Evolutionary conservation across 2,888 invertebrate genomes (phyloP).

Genomic region (Drosophila formosana): DNA sequence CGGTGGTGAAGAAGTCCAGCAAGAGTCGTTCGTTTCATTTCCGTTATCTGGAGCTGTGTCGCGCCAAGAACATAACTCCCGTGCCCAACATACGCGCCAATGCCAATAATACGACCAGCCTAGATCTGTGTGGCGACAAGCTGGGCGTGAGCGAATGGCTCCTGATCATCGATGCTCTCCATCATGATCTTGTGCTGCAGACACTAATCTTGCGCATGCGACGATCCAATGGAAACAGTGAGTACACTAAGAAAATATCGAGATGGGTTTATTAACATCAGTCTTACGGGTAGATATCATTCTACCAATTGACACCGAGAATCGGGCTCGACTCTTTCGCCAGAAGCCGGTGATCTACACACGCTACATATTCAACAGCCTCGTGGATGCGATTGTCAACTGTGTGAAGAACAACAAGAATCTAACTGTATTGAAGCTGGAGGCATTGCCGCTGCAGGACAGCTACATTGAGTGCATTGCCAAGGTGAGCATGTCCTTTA

Average conservation of each 20-base stretch:
- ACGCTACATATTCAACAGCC: conserved; percentile 89
- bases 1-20: conserved; percentile 77
- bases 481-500: conserved; percentile 84
- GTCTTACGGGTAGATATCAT: conserved; percentile 45
- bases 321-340: conserved; percentile 88
- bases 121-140: conserved; percentile 91
- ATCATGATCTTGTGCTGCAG: conserved; percentile 90
- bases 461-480: conserved; percentile 88
- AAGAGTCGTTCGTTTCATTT: conserved; percentile 84
- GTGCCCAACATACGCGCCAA: conserved; percentile 81
- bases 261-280: too few species aligned
- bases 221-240: conserved; percentile 80
- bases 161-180: conserved; percentile 90
- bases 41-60: conserved; percentile 84
- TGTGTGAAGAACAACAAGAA: conserved; percentile 88
- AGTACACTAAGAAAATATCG: conserved; percentile 14
- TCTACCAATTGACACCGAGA: conserved; percentile 86
- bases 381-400: conserved; percentile 88
- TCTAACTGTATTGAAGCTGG: conserved; percentile 88
- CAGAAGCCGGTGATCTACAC: conserved; percentile 89
- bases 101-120: conserved; percentile 85
- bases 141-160: conserved; percentile 92
- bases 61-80: conserved; percentile 82
- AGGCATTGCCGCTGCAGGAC: conserved; percentile 89
- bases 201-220: conserved; percentile 89